A percentile compares a stretch with the other conserved stretches of the same genome.
Evolutionary conservation across 2,113 vertebrate genomes (phyloP).

Genomic region (Ursus arctos): DNA sequence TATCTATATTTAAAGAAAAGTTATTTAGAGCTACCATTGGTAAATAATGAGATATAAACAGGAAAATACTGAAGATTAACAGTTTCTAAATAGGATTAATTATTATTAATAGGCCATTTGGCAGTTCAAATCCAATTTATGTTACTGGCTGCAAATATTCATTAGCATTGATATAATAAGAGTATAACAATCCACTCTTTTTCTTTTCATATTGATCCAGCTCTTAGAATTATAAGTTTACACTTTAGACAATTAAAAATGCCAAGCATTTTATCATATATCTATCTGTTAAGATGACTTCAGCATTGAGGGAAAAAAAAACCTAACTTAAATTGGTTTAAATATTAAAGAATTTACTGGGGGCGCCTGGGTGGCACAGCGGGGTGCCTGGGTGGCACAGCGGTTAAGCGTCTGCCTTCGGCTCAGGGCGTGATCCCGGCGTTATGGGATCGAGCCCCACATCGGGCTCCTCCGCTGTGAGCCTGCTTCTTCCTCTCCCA

Average conservation of each 20-base stretch:
- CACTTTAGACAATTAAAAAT: conserved; percentile 32
- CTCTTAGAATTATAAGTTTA: conserved; percentile 48
- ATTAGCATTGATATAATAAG: conserved; percentile 61
- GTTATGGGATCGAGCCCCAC: too few relatives aligned
- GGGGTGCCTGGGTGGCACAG: too few relatives aligned
- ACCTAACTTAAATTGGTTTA: background rate
- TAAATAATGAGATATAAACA: conserved; percentile 59
- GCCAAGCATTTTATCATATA: background rate
- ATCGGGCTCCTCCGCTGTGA: too few relatives aligned
- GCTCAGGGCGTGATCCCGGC: too few relatives aligned
- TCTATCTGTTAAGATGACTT: background rate
- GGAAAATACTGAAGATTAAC: conserved; percentile 64
- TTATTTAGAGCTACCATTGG: conserved; percentile 44
- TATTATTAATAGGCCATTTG: conserved; percentile 75
- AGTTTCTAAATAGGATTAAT: conserved; percentile 64
- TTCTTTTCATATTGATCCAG: conserved; percentile 2
- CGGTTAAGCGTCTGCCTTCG: too few relatives aligned
- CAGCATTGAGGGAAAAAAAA: background rate
- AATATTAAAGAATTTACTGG: background rate
- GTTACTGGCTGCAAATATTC: conserved; percentile 61
- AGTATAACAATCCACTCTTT: conserved; percentile 46
- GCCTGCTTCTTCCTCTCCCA: too few relatives aligned
- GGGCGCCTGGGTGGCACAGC: too few relatives aligned
- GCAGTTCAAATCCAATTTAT: conserved; percentile 78
- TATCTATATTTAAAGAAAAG: background rate